Percentiles rank a stretch among this genome's conserved stretches.
Evolutionary conservation across 2,888 invertebrate species (phyloP).

Genomic region (Melieria crassipennis): DNA sequence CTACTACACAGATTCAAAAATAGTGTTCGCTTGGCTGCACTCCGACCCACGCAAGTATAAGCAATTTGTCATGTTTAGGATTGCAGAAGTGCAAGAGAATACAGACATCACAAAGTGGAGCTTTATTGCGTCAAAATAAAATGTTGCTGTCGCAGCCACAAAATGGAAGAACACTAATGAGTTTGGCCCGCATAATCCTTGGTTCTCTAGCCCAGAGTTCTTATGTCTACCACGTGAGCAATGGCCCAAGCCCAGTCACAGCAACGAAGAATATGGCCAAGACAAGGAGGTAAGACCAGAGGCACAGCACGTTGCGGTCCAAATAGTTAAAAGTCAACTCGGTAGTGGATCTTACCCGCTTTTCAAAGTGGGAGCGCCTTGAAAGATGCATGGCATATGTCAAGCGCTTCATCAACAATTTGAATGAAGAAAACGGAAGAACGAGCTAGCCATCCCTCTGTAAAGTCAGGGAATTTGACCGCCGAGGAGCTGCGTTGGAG

Average conservation of each 20-base stretch:
- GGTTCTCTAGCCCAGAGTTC: conserved; percentile 40
- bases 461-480: too few species aligned
- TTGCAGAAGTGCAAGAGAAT: conserved; percentile 41
- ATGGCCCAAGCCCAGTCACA: too few species aligned
- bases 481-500: neutral
- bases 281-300: neutral
- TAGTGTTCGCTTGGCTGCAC: conserved; percentile 46
- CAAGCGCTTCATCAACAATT: neutral
- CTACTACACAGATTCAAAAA: conserved; percentile 26
- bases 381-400: neutral
- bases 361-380: neutral
- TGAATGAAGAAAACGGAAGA: neutral
- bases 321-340: neutral
- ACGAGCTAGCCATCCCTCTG: too few species aligned
- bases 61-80: conserved; percentile 35
- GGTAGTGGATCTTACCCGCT: neutral
- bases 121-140: conserved; percentile 36
- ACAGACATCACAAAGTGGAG: conserved; percentile 31
- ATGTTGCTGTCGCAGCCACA: conserved; percentile 41
- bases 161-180: conserved; percentile 29
- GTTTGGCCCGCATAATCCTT: neutral
- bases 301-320: neutral
- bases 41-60: conserved; percentile 36
- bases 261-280: neutral
- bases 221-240: conserved; percentile 2